Percentiles rank a stretch among this genome's conserved stretches.
Evolutionary conservation across 2,888 invertebrate species (phyloP).

Genomic region (Rhagonycha lutea): DNA sequence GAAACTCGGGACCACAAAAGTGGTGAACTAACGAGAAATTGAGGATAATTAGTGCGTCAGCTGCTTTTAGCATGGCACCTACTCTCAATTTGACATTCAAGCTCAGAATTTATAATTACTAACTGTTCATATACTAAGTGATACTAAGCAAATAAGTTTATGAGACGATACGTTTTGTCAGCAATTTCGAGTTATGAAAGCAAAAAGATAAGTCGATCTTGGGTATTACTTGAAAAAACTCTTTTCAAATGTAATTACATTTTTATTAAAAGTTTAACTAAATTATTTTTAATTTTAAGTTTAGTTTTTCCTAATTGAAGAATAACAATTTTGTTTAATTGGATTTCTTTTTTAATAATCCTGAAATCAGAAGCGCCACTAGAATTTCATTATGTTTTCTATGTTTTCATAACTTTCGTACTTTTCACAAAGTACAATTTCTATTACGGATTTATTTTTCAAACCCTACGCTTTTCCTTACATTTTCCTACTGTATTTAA

Average conservation of each 20-base stretch:
- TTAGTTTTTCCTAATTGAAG: neutral
- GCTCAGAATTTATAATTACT: constrained; percentile 17
- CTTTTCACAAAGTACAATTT: neutral
- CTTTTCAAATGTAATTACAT: neutral
- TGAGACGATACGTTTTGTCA: constrained; percentile 1
- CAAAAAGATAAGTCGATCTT: neutral
- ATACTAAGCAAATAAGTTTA: constrained; percentile 12
- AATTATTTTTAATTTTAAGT: neutral
- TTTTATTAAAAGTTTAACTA: neutral
- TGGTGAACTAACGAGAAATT: constrained; percentile 20
- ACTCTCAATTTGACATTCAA: constrained; percentile 13
- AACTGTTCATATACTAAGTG: constrained; percentile 5
- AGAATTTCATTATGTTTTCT: neutral
- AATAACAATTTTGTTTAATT: neutral
- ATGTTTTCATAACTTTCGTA: neutral
- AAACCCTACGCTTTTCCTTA: neutral
- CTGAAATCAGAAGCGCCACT: neutral
- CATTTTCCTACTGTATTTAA: neutral
- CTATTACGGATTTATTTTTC: neutral
- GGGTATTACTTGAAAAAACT: neutral
- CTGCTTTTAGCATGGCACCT: constrained; percentile 16
- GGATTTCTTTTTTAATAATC: neutral
- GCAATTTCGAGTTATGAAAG: neutral
- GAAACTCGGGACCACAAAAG: constrained; percentile 12
- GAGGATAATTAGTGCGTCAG: constrained; percentile 21